A percentile compares a stretch with the other conserved stretches of the same genome.
These are phyloP conservation scores for Phallusia fumigata DNA, from an alignment of 23 tunicate species.

Conservation along the genomic window DNA sequence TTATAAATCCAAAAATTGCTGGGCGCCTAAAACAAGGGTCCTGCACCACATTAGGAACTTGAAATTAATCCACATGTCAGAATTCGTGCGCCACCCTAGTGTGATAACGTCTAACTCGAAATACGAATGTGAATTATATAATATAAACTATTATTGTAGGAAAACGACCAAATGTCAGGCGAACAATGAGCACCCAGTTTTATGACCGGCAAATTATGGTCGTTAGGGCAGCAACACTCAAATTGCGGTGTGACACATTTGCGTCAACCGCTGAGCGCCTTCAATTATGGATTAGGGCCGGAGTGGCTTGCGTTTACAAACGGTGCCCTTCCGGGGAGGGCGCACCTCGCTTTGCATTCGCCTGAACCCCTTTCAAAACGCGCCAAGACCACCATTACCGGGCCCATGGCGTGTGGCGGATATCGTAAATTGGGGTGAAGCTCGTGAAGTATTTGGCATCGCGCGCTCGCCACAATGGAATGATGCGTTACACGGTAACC, in stretches of 20 bases:
- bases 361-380: not conserved
- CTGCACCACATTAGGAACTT: not conserved
- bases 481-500: not conserved
- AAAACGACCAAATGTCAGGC: too few species aligned
- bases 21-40: constrained; percentile 1
- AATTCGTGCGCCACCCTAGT: too few species aligned
- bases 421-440: not conserved
- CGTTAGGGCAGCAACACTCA: not conserved
- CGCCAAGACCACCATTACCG: constrained; percentile 5
- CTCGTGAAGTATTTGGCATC: too few species aligned
- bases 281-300: constrained; percentile 13
- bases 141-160: too few species aligned
- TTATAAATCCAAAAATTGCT: constrained; percentile 2
- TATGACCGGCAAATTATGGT: not conserved
- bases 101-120: too few species aligned
- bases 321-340: not conserved
- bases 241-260: constrained; percentile 6
- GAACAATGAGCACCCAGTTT: too few species aligned
- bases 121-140: too few species aligned
- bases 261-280: not conserved
- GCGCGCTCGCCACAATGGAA: not conserved
- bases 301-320: not conserved
- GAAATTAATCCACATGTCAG: too few species aligned
- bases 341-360: not conserved
- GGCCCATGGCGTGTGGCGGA: not conserved